Evolutionary conservation across 2,888 invertebrate genomes (phyloP), one percentile per base, ranked within the genome.

Genomic region (Ischnura elegans): DNA sequence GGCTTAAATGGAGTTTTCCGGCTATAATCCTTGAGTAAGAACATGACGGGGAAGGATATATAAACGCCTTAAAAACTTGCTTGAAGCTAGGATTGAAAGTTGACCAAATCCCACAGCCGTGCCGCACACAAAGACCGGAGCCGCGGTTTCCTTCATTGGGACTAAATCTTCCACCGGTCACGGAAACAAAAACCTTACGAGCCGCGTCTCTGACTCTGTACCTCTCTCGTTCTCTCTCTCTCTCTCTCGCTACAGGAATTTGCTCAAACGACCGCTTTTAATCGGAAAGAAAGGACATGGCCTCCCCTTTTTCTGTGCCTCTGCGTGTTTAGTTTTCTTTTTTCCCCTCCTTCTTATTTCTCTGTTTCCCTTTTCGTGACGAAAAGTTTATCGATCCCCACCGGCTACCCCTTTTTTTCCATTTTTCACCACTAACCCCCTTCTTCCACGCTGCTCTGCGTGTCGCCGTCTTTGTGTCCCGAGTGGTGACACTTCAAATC

Each of bases 181-280:
- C 76, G 76, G 76, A 76, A 76, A 76, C 76, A 76, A 76, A 76
- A 76, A 8, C 76, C 76, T 51, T 51, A n/a, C n/a, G n/a, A n/a
- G n/a, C n/a, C n/a, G n/a, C n/a, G n/a, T n/a, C n/a, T n/a, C n/a
- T n/a, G n/a, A n/a, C n/a, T 36, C 76, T 36, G 76, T 76, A 29
- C 16, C 51, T 8, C 16, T 51, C 51, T 51, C 51, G 13, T 51
- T 51, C 51, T 51, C 51, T 51, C 51, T 51, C 47, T 47, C 5
- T 47, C 13, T 76, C 76, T 76, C 76, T 76, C 76, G 76, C 76
- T 16, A 16, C 76, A 76, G 76, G 29, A 76, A 76, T 76, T 76
- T 76, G 76, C n/a, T 76, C 76, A 76, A 76, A 76, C 76, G 76
- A 76, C 76, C 36, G 76, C 36, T 76, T 76, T 76, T 76, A 76